These are phyloP conservation scores for Conops quadrifasciatus DNA, from an alignment of 2,888 invertebrate genomes.

Conservation along the genomic window DNA sequence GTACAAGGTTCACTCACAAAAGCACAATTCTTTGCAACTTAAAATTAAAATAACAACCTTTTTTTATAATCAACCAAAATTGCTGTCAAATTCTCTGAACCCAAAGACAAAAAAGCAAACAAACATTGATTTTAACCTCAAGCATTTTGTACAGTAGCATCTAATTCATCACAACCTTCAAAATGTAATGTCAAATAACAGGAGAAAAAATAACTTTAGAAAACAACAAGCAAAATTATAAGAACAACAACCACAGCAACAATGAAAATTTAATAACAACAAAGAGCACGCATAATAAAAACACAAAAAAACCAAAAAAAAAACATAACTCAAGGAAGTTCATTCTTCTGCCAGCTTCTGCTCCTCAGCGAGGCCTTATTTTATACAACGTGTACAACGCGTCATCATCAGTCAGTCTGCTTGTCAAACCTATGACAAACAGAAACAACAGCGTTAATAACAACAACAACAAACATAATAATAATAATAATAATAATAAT, in stretches of 20 bases:
- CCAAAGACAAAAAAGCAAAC: no score
- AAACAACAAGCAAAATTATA: neutral
- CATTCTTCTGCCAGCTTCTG: no score
- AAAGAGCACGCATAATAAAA: no score
- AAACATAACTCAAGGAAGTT: no score
- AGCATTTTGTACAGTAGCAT: neutral
- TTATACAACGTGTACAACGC: no score
- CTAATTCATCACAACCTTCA: neutral
- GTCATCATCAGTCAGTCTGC: constrained; percentile 1
- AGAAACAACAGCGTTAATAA: neutral
- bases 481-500: neutral
- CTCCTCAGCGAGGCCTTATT: no score
- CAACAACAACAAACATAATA: neutral
- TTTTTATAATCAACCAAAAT: neutral
- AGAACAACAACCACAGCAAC: neutral
- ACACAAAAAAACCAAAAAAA: no score
- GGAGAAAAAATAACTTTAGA: neutral
- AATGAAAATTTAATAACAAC: neutral
- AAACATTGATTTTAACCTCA: neutral
- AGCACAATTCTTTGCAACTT: no score
- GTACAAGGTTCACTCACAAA: no score
- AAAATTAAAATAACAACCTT: neutral
- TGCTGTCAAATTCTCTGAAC: neutral
- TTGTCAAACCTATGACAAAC: neutral
- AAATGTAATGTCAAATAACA: neutral